These are phyloP conservation scores for Phrynocephalus guinanensis DNA, from an alignment of 2,797 vertebrate genomes.

Conservation along the genomic window DNA sequence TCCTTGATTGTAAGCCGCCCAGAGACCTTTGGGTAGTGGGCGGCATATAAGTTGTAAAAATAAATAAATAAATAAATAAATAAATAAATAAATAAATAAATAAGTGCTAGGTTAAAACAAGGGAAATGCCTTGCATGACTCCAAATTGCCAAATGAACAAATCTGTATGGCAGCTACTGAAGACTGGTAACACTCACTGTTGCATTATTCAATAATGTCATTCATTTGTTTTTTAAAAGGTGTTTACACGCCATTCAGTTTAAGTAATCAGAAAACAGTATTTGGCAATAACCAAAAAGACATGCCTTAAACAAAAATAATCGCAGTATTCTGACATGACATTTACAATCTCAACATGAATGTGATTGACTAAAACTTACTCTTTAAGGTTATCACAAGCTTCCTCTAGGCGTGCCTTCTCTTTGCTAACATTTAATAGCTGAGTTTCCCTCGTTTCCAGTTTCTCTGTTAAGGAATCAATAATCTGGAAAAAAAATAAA, in stretches of 20 bases:
- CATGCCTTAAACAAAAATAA: background rate
- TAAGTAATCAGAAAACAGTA: background rate
- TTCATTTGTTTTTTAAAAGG: background rate
- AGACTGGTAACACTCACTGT: constrained; percentile 9
- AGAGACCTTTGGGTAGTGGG: no score
- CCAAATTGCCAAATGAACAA: background rate
- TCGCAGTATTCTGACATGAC: background rate
- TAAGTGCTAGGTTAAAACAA: background rate
- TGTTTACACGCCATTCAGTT: background rate
- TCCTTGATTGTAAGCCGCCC: no score
- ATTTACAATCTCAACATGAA: background rate
- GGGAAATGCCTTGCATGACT: background rate
- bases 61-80: no score
- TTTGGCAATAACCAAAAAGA: background rate
- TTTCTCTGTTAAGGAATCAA: constrained; percentile 89
- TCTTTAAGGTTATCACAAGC: constrained; percentile 96
- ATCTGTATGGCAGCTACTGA: background rate
- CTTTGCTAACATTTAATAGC: constrained; percentile 92
- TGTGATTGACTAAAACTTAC: constrained; percentile 81
- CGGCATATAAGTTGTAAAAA: no score
- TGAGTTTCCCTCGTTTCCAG: constrained; percentile 95
- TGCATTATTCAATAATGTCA: background rate
- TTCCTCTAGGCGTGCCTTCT: constrained; percentile 94
- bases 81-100: no score
- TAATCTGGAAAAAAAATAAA: constrained; percentile 80